Conservation (phyloP, 2,113 vertebrate genomes). For the Hydrolagus affinis region DNA sequence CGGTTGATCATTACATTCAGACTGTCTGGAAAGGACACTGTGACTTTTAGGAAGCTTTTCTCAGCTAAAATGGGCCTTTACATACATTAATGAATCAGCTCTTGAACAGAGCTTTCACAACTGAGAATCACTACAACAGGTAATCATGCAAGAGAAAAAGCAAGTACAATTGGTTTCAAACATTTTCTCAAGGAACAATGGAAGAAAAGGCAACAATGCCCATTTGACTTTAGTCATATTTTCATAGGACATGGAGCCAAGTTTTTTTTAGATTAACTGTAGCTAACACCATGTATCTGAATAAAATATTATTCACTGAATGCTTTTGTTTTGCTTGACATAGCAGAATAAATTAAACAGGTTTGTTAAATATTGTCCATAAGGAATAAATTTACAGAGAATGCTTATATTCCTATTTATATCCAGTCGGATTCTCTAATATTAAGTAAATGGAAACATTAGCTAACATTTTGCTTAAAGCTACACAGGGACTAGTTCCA, state of each 20-base stretch:
- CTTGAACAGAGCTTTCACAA: background rate
- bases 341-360: slow-evolving; percentile 14
- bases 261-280: background rate
- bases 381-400: slow-evolving; percentile 68
- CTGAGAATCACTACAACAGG: background rate
- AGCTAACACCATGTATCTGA: background rate
- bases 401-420: slow-evolving; percentile 58
- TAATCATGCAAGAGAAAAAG: background rate
- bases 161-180: background rate
- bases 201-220: background rate
- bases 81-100: background rate
- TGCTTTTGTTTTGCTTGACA: background rate
- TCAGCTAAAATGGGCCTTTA: background rate
- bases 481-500: slow-evolving; percentile 67
- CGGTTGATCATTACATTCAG: background rate
- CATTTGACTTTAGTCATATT: background rate
- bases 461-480: slow-evolving; percentile 73
- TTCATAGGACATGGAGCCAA: background rate
- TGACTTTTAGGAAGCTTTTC: background rate
- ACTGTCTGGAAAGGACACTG: background rate
- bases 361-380: slow-evolving; percentile 18
- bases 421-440: slow-evolving; percentile 67
- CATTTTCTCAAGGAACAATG: background rate
- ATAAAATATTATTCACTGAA: background rate
- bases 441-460: slow-evolving; percentile 74